Conservation (phyloP, 2,797 vertebrate species). For the Naso thynnoides region DNA sequence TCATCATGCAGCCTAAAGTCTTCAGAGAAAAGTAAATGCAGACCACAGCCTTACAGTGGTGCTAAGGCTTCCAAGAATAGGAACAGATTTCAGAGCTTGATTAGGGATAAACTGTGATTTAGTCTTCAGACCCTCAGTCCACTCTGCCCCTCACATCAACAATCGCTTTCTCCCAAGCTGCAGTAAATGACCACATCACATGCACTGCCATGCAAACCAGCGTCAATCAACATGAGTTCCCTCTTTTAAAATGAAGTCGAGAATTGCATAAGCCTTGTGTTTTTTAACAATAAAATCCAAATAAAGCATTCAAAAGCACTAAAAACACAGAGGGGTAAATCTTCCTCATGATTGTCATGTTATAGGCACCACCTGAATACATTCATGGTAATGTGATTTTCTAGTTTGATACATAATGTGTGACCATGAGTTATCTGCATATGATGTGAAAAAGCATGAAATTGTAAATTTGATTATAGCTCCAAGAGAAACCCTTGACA, state of each 20-base stretch:
- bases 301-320: not conserved
- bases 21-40: constrained; percentile 65
- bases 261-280: not conserved
- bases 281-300: not conserved
- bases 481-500: not conserved
- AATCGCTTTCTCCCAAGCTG: constrained; percentile 42
- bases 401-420: not conserved
- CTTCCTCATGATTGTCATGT: not conserved
- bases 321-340: no score
- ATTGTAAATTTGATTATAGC: not conserved
- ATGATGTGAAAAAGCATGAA: not conserved
- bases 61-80: constrained; percentile 71
- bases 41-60: constrained; percentile 45
- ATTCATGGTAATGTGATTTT: not conserved
- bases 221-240: constrained; percentile 15
- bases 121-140: constrained; percentile 55
- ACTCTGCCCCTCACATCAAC: constrained; percentile 43
- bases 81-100: constrained; percentile 77
- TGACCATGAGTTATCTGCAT: not conserved
- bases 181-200: constrained; percentile 41
- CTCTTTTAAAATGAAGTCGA: constrained; percentile 23
- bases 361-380: not conserved
- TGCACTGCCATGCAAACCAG: constrained; percentile 13
- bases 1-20: constrained; percentile 56
- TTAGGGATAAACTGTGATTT: constrained; percentile 82